phyloP scores from a whole-genome alignment of 2,797 vertebrate genomes.

The Loris lydekkerianus region DNA sequence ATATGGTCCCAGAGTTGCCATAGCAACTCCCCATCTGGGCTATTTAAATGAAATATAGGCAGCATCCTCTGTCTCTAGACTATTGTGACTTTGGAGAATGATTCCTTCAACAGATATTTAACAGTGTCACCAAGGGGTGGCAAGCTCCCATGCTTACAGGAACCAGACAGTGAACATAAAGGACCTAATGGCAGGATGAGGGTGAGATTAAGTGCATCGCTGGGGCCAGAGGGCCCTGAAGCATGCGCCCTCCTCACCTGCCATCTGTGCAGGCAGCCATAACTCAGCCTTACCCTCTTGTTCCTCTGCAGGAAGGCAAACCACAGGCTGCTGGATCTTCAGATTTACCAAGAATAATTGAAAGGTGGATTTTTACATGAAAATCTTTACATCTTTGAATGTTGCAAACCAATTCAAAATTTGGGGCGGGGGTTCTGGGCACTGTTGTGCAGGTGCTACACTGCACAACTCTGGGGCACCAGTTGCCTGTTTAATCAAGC shows the following conservation, averaged over 20 bases:
- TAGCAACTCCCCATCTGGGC: conserved; percentile 65
- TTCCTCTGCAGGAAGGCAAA: neutral
- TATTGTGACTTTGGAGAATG: neutral
- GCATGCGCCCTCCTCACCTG: fast-evolving
- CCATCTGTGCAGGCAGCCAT: fast-evolving
- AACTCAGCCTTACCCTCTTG: neutral
- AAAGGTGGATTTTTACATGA: neutral
- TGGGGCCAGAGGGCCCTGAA: neutral
- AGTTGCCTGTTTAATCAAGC: fast-evolving
- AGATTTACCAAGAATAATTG: neutral
- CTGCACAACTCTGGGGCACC: neutral
- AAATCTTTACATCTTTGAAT: conserved; percentile 6
- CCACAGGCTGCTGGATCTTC: neutral
- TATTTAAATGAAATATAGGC: neutral
- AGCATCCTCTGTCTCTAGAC: conserved; percentile 18
- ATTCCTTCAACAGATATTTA: neutral
- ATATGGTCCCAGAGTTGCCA: conserved; percentile 53
- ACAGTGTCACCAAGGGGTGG: neutral
- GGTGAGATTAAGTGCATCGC: fast-evolving
- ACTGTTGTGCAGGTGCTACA: neutral
- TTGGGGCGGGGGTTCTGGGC: neutral
- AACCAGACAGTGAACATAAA: neutral
- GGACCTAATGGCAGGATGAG: neutral
- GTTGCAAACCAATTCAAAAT: neutral
- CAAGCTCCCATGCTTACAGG: neutral